phyloP scores from a whole-genome alignment of 2,888 invertebrate species.

The Hipparchia sbordonii region DNA sequence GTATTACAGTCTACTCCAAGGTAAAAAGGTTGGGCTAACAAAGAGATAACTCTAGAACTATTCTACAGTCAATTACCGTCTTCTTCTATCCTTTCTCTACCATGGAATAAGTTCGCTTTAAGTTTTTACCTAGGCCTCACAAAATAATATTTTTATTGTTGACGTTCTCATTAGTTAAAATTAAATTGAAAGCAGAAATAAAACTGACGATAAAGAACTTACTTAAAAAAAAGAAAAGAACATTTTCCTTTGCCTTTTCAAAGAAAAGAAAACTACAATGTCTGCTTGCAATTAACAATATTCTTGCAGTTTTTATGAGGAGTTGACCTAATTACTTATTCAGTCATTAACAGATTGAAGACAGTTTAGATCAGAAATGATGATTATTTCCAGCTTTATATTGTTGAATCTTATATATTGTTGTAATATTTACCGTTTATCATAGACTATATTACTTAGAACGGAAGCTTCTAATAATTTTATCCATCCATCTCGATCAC shows the following conservation, averaged over 20 bases:
- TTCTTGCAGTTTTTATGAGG: conserved; percentile 10
- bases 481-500: no score
- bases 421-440: no score
- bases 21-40: no score
- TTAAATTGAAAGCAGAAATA: not conserved
- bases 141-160: not conserved
- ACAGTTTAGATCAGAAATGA: not conserved
- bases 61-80: not conserved
- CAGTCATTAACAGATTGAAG: conserved; percentile 12
- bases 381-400: not conserved
- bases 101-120: not conserved
- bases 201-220: conserved; percentile 3
- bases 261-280: conserved; percentile 9
- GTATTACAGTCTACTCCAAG: no score
- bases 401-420: not conserved
- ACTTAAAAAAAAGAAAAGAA: not conserved
- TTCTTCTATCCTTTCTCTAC: not conserved
- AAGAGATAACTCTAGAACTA: no score
- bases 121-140: not conserved
- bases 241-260: conserved; percentile 5
- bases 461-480: no score
- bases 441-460: no score
- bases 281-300: conserved; percentile 16
- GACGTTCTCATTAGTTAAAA: conserved; percentile 2
- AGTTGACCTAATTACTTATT: conserved; percentile 17